A percentile compares a stretch with the other conserved stretches of the same genome.
Evolutionary conservation across 2,797 vertebrate genomes (phyloP).

Genomic region (Cynodonichthys magdalenae): DNA sequence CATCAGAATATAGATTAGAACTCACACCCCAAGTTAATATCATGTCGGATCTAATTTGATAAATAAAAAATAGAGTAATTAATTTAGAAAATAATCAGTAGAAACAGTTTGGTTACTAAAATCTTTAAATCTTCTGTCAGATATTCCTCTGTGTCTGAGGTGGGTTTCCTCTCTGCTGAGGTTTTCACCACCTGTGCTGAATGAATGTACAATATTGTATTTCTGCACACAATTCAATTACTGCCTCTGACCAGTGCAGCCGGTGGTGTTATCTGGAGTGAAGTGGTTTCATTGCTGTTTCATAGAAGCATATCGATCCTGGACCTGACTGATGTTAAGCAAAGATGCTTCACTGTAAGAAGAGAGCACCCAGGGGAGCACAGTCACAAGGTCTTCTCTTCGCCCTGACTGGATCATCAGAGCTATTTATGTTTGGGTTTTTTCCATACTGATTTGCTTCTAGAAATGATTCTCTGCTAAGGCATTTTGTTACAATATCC

Average conservation of each 20-base stretch:
- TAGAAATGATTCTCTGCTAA: constrained; percentile 1
- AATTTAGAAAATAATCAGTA: no score
- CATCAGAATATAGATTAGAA: no score
- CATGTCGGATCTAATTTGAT: no score
- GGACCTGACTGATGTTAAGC: constrained; percentile 45
- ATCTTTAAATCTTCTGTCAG: constrained; percentile 11
- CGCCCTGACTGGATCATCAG: neutral
- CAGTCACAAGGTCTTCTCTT: neutral
- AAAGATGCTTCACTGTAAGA: constrained; percentile 29
- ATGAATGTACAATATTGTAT: constrained; percentile 63
- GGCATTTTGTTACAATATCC: constrained; percentile 17
- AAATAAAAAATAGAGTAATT: no score
- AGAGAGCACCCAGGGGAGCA: constrained; percentile 16
- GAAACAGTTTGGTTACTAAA: no score
- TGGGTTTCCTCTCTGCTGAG: constrained; percentile 29
- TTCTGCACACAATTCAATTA: constrained; percentile 58
- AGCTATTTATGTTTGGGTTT: constrained; percentile 10
- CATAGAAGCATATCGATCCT: constrained; percentile 57
- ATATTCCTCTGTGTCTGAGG: constrained; percentile 29
- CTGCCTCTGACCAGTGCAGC: constrained; percentile 33
- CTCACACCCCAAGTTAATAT: no score
- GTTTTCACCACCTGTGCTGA: constrained; percentile 50
- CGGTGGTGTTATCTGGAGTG: constrained; percentile 48
- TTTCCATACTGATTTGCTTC: neutral
- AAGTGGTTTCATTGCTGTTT: constrained; percentile 36